Evolutionary conservation across 2,888 invertebrate genomes (phyloP).

Genomic region (Vandiemenella viatica): DNA sequence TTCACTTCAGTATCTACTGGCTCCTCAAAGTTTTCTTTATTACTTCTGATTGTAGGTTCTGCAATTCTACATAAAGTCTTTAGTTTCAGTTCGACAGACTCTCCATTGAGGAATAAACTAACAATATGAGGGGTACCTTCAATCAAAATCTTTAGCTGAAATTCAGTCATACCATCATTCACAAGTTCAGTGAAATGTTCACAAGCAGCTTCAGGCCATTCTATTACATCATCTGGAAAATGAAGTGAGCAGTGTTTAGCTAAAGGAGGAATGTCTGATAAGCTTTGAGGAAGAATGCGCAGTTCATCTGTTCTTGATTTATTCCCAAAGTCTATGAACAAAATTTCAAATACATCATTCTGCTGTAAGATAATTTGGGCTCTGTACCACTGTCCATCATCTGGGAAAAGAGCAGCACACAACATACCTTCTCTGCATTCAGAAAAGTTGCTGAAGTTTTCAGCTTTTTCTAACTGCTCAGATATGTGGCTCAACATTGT

Average conservation of each 20-base stretch:
- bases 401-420: constrained; percentile 48
- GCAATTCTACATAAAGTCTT: not conserved
- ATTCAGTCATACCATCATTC: constrained; percentile 52
- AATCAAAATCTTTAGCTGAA: constrained; percentile 48
- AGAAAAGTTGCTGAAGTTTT: constrained; percentile 35
- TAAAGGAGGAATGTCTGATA: constrained; percentile 39
- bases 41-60: not conserved
- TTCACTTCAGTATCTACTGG: too few species aligned
- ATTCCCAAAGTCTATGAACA: constrained; percentile 56
- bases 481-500: constrained; percentile 44
- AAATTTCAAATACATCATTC: constrained; percentile 39
- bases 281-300: constrained; percentile 42
- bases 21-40: not conserved
- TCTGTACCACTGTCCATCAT: constrained; percentile 50
- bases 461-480: constrained; percentile 38
- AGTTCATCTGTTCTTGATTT: constrained; percentile 44
- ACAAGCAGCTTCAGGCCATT: constrained; percentile 49
- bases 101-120: constrained; percentile 43
- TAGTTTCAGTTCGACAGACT: constrained; percentile 31
- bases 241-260: constrained; percentile 46
- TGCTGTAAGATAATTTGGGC: constrained; percentile 43
- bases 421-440: constrained; percentile 35
- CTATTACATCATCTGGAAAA: constrained; percentile 37
- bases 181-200: constrained; percentile 49
- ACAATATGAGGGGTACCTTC: constrained; percentile 50